Conservation (phyloP, 2,797 vertebrate genomes). For the Pterois miles region DNA sequence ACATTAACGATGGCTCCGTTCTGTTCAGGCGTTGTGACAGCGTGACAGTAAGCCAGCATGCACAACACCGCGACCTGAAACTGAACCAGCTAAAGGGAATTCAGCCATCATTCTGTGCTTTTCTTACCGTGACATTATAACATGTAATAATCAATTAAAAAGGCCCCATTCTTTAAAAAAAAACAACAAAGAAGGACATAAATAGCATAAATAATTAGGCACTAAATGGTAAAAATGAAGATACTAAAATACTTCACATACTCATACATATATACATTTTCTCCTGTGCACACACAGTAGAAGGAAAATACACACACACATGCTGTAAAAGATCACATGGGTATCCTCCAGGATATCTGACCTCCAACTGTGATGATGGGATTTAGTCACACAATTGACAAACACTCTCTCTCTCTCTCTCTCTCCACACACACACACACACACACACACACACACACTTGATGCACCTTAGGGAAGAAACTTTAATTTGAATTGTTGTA, state of each 20-base stretch:
- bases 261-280: background rate
- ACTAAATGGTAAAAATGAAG: background rate
- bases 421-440: background rate
- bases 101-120: background rate
- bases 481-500: background rate
- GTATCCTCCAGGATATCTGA: constrained; percentile 36
- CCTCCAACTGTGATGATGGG: constrained; percentile 49
- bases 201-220: background rate
- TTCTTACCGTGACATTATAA: background rate
- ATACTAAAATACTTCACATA: background rate
- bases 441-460: background rate
- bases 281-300: background rate
- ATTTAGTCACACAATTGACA: constrained; percentile 35
- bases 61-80: background rate
- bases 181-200: background rate
- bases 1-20: background rate
- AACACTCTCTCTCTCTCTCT: background rate
- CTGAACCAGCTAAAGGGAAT: background rate
- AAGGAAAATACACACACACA: background rate
- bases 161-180: background rate
- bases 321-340: constrained; percentile 22
- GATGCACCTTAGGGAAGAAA: background rate
- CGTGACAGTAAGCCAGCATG: background rate
- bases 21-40: background rate
- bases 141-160: background rate